Conservation (phyloP, 2,113 vertebrate species). For the Tachysurus vachellii region DNA sequence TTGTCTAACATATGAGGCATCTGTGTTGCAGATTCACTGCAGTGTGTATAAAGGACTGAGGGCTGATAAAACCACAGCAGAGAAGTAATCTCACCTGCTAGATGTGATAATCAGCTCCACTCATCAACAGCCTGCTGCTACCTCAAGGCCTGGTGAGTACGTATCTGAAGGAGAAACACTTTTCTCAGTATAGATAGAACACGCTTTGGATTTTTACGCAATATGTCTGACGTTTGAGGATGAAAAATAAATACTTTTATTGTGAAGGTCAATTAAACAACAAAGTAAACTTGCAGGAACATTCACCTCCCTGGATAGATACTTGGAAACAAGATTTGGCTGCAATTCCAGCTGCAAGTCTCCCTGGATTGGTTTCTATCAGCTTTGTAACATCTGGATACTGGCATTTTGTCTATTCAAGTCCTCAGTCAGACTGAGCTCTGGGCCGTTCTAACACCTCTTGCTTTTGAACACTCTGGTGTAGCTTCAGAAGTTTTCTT, state of each 20-base stretch:
- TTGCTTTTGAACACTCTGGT: background rate
- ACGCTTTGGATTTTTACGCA: background rate
- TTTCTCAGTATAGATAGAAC: background rate
- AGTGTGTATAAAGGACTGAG: conserved; percentile 14
- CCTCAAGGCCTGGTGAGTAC: conserved; percentile 59
- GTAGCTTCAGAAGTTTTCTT: background rate
- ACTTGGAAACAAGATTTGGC: background rate
- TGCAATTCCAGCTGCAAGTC: background rate
- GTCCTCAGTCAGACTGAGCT: background rate
- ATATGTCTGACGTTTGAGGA: background rate
- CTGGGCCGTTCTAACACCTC: background rate
- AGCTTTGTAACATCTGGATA: background rate
- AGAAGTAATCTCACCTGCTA: conserved; percentile 52
- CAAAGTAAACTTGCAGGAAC: background rate
- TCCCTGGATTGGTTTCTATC: background rate
- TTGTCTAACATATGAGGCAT: conserved; percentile 42
- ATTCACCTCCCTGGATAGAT: background rate
- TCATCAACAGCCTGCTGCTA: conserved; percentile 36
- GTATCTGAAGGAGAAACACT: conserved; percentile 32
- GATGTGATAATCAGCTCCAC: conserved; percentile 49
- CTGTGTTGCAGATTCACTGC: conserved; percentile 43
- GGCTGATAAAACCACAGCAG: conserved; percentile 50
- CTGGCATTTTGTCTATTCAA: background rate
- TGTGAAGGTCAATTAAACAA: background rate
- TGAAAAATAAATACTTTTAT: background rate